Conservation (phyloP, 2,797 vertebrate genomes). For the Ispidina lecontei region DNA sequence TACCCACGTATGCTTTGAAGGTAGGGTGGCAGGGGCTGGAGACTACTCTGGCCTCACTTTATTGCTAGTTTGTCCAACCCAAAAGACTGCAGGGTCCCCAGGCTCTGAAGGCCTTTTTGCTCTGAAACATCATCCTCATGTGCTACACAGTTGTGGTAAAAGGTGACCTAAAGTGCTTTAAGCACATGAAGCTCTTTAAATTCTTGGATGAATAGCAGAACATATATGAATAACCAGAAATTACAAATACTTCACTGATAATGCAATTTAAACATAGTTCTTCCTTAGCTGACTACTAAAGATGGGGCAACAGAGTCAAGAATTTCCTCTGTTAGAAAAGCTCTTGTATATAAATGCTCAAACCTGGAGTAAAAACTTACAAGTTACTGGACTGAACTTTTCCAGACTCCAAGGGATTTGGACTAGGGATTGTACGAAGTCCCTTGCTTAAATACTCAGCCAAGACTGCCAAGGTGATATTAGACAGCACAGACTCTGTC, state of each 20-base stretch:
- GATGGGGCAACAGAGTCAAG: background rate
- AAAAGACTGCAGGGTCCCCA: constrained; percentile 18
- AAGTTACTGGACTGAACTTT: background rate
- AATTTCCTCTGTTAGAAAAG: background rate
- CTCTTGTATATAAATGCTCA: background rate
- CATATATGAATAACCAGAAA: background rate
- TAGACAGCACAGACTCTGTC: constrained; percentile 20
- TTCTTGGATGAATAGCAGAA: background rate
- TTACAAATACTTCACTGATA: background rate
- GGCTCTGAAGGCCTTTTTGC: constrained; percentile 60
- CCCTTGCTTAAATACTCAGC: constrained; percentile 1
- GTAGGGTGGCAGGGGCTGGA: background rate
- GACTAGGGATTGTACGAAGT: background rate
- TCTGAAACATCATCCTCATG: constrained; percentile 74
- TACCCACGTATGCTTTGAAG: constrained; percentile 38
- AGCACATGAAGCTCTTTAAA: background rate
- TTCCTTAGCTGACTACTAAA: background rate
- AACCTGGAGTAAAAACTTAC: background rate
- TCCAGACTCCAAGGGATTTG: background rate
- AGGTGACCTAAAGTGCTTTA: constrained; percentile 52
- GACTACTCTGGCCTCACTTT: background rate
- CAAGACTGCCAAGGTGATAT: constrained; percentile 5
- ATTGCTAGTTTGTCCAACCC: background rate
- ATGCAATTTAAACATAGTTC: background rate
- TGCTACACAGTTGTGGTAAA: constrained; percentile 71